These are phyloP conservation scores for Agrochola litura DNA, from an alignment of 2,888 invertebrate genomes.

Conservation along the genomic window DNA sequence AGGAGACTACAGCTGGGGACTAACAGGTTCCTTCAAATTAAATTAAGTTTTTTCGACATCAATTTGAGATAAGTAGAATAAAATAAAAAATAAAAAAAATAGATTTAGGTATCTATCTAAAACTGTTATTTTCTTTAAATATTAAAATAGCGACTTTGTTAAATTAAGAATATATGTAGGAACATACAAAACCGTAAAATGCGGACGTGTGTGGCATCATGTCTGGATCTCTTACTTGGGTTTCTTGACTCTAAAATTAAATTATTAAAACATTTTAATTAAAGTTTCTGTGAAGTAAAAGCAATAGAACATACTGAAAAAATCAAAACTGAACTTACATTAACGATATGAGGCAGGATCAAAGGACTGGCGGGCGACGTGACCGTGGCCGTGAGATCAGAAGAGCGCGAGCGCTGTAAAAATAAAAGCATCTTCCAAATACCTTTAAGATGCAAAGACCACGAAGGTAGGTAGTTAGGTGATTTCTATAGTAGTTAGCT, in stretches of 20 bases:
- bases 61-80: background rate
- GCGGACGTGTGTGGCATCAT: background rate
- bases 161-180: background rate
- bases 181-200: background rate
- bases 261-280: background rate
- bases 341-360: too few relatives aligned
- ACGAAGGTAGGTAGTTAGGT: too few relatives aligned
- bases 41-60: background rate
- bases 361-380: too few relatives aligned
- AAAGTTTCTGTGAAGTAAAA: background rate
- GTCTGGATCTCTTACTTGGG: too few relatives aligned
- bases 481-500: too few relatives aligned
- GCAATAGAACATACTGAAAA: background rate
- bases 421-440: too few relatives aligned
- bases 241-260: background rate
- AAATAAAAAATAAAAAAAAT: background rate
- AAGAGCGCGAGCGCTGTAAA: too few relatives aligned
- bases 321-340: background rate
- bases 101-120: background rate
- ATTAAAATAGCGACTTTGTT: background rate
- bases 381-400: too few relatives aligned
- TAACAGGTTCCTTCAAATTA: background rate
- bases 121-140: background rate
- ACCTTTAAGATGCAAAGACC: too few relatives aligned
- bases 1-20: background rate